phyloP scores from a whole-genome alignment of 1,140 invertebrate species.

The Rhizoglyphus robini region DNA sequence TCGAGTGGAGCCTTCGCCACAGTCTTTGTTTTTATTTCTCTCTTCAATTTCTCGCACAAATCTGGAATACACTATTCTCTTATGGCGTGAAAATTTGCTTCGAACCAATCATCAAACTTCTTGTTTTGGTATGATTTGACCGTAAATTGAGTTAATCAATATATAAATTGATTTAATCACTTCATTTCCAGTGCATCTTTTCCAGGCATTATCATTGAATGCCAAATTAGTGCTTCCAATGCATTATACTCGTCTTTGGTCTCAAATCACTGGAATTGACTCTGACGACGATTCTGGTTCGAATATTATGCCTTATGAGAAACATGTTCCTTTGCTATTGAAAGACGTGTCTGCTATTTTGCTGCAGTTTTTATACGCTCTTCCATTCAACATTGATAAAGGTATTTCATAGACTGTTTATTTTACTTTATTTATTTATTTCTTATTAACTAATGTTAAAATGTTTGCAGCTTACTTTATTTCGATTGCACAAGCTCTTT shows the following conservation, averaged over 20 bases:
- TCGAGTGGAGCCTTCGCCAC: slow-evolving; percentile 27
- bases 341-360: slow-evolving; percentile 67
- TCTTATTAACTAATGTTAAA: background rate
- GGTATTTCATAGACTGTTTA: slow-evolving; percentile 44
- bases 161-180: background rate
- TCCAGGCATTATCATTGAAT: slow-evolving; percentile 73
- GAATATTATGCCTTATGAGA: slow-evolving; percentile 33
- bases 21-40: slow-evolving; percentile 71
- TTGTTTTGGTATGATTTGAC: slow-evolving; percentile 52
- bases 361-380: slow-evolving; percentile 66
- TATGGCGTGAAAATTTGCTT: slow-evolving; percentile 41
- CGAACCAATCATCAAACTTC: slow-evolving; percentile 35
- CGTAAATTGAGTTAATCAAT: no score
- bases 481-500: slow-evolving; percentile 65
- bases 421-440: background rate
- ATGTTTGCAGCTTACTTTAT: slow-evolving; percentile 60
- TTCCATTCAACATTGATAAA: slow-evolving; percentile 69
- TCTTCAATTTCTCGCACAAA: slow-evolving; percentile 77
- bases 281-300: slow-evolving; percentile 20
- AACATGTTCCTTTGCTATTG: slow-evolving; percentile 65
- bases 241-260: slow-evolving; percentile 34
- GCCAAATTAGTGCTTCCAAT: slow-evolving; percentile 46
- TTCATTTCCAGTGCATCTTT: slow-evolving; percentile 52
- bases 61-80: slow-evolving; percentile 72
- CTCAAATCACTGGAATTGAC: slow-evolving; percentile 34